A percentile compares a stretch with the other conserved stretches of the same genome.
Conservation (phyloP, 1,140 invertebrate species). For the Agraylea sexmaculata region DNA sequence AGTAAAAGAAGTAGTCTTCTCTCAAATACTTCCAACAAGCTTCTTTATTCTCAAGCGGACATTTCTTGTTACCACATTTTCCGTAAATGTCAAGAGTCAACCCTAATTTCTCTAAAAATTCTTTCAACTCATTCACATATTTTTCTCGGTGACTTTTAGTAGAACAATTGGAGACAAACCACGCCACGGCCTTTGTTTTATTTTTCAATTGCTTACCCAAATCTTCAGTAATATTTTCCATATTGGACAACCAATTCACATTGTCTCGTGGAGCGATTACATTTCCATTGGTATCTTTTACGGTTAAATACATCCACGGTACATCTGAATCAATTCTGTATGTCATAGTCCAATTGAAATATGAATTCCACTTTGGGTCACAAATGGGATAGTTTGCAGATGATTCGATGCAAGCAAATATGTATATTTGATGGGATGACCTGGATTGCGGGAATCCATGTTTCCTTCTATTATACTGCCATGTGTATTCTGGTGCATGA, state of each 20-base stretch:
- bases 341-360: slow-evolving; percentile 51
- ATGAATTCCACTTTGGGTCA: slow-evolving; percentile 24
- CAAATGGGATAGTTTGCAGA: slow-evolving; percentile 33
- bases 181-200: slow-evolving; percentile 42
- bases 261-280: slow-evolving; percentile 27
- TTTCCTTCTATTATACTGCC: slow-evolving; percentile 11
- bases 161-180: slow-evolving; percentile 57
- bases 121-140: slow-evolving; percentile 44
- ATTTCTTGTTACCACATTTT: slow-evolving; percentile 40
- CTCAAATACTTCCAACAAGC: slow-evolving; percentile 35
- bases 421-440: slow-evolving; percentile 33
- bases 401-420: slow-evolving; percentile 41
- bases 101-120: slow-evolving; percentile 32
- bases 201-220: slow-evolving; percentile 19
- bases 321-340: slow-evolving; percentile 45
- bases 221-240: slow-evolving; percentile 18
- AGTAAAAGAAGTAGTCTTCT: slow-evolving; percentile 51
- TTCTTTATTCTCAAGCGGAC: slow-evolving; percentile 23
- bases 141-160: slow-evolving; percentile 42
- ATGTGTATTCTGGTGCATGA: slow-evolving; percentile 14
- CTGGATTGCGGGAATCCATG: slow-evolving; percentile 28
- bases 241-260: slow-evolving; percentile 26
- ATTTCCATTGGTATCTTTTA: slow-evolving; percentile 27
- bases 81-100: slow-evolving; percentile 55
- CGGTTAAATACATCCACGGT: slow-evolving; percentile 34